Percentiles rank a stretch among this genome's conserved stretches.
Evolutionary conservation across 2,888 invertebrate genomes (phyloP).

Genomic region (Epirrita christyi): DNA sequence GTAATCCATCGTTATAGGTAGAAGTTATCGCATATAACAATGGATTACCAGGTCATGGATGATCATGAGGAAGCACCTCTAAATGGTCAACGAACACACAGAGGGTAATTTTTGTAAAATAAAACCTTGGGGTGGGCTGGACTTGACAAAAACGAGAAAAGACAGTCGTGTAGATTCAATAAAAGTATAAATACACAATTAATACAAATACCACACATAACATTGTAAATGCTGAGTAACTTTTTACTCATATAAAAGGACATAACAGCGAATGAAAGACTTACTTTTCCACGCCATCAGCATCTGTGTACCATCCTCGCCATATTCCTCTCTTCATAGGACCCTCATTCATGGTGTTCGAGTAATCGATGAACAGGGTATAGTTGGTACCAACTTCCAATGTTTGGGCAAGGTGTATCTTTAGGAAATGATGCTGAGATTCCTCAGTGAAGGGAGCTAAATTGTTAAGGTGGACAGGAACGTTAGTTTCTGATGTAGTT

Average conservation of each 20-base stretch:
- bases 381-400: conserved; percentile 62
- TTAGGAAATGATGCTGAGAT: conserved; percentile 74
- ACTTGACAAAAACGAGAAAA: too few species aligned
- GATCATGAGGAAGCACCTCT: too few species aligned
- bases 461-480: conserved; percentile 40
- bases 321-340: conserved; percentile 78
- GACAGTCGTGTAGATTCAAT: too few species aligned
- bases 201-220: too few species aligned
- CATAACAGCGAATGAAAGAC: conserved; percentile 5
- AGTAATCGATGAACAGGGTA: conserved; percentile 72
- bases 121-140: too few species aligned
- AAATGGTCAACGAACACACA: too few species aligned
- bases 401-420: conserved; percentile 56
- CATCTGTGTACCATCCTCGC: conserved; percentile 73
- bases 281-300: conserved; percentile 63
- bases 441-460: conserved; percentile 46
- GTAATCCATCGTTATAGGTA: too few species aligned
- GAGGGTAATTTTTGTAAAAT: too few species aligned
- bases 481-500: conserved; percentile 34
- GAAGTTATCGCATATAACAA: too few species aligned
- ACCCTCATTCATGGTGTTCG: conserved; percentile 79
- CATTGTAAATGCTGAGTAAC: too few species aligned
- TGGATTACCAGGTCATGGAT: too few species aligned
- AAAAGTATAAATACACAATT: too few species aligned
- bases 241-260: not conserved